phyloP scores from a whole-genome alignment of 2,113 vertebrate species.

The Xyrauchen texanus region DNA sequence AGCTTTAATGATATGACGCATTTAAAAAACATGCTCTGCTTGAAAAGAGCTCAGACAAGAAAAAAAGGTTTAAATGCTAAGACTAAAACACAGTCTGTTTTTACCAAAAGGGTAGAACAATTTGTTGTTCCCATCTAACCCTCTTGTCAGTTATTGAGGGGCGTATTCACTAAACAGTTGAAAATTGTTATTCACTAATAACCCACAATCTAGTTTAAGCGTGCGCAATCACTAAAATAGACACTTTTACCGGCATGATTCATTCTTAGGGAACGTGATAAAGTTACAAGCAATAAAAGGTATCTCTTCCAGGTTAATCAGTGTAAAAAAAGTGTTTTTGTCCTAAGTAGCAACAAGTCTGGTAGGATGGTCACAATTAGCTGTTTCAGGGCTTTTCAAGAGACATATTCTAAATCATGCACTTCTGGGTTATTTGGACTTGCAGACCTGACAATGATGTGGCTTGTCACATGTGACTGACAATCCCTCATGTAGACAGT shows the following conservation, averaged over 20 bases:
- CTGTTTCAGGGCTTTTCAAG: background rate
- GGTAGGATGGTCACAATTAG: too few relatives aligned
- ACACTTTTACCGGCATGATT: too few relatives aligned
- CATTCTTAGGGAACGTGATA: too few relatives aligned
- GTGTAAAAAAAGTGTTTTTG: too few relatives aligned
- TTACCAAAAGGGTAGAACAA: background rate
- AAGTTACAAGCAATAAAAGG: too few relatives aligned
- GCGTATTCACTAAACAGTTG: too few relatives aligned
- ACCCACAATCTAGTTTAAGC: too few relatives aligned
- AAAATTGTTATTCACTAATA: too few relatives aligned
- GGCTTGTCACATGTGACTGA: constrained; percentile 36
- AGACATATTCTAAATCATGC: background rate
- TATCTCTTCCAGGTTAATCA: too few relatives aligned
- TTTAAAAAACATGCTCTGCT: background rate
- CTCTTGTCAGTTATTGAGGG: background rate
- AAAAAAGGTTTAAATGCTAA: background rate
- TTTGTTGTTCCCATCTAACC: background rate
- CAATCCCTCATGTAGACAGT: background rate
- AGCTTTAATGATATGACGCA: background rate
- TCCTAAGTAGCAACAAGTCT: too few relatives aligned
- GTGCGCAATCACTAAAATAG: too few relatives aligned
- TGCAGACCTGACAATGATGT: constrained; percentile 9
- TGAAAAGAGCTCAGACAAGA: background rate
- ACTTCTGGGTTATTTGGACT: background rate
- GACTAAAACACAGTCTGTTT: background rate